Percentiles rank a stretch among this genome's conserved stretches.
phyloP scores from a whole-genome alignment of 2,113 vertebrate species.

The Phyllostomus discolor region DNA sequence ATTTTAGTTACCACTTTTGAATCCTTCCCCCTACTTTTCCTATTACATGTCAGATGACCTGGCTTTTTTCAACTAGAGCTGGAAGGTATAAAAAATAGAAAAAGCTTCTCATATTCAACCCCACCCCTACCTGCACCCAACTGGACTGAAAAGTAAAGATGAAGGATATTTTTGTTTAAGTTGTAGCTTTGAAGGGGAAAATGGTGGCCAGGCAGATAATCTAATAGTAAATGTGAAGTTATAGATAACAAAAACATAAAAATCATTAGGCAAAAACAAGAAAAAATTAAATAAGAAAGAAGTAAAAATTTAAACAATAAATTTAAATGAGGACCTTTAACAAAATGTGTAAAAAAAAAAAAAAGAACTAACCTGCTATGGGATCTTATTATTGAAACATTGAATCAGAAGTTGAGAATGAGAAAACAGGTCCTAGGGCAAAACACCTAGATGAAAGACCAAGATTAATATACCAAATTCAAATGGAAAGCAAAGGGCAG shows the following conservation, averaged over 20 bases:
- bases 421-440: neutral
- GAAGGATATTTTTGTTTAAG: neutral
- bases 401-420: neutral
- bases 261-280: neutral
- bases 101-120: neutral
- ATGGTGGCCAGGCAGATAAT: neutral
- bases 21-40: neutral
- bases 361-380: neutral
- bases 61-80: neutral
- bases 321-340: neutral
- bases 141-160: neutral
- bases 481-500: neutral
- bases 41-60: neutral
- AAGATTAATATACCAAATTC: neutral
- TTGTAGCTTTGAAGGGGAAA: neutral
- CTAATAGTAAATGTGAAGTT: neutral
- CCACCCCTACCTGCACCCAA: neutral
- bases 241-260: neutral
- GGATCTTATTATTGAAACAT: neutral
- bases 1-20: neutral
- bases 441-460: neutral
- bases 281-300: neutral
- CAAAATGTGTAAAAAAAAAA: constrained; percentile 3
- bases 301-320: neutral
- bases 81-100: neutral